A percentile compares a stretch with the other conserved stretches of the same genome.
phyloP scores from a whole-genome alignment of 2,113 vertebrate genomes.

The Hippocampus zosterae region DNA sequence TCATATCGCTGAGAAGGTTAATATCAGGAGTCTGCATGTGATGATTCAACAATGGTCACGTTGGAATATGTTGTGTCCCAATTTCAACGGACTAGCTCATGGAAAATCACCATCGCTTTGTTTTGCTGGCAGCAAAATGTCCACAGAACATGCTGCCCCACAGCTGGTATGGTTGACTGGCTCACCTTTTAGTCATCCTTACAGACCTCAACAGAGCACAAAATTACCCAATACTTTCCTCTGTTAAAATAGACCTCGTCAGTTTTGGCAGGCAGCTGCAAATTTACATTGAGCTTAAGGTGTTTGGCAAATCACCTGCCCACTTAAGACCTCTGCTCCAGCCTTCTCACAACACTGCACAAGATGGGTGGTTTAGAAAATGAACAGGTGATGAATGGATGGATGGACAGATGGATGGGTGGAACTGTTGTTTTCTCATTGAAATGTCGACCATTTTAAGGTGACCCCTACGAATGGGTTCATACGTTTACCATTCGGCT shows the following conservation, averaged over 20 bases:
- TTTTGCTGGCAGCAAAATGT: not conserved
- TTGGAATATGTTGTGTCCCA: too few relatives aligned
- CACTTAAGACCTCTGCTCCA: not conserved
- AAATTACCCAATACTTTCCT: not conserved
- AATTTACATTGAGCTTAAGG: not conserved
- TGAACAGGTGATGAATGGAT: too few relatives aligned
- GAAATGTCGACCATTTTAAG: too few relatives aligned
- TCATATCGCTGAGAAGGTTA: too few relatives aligned
- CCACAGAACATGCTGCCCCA: not conserved
- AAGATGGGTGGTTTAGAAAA: too few relatives aligned
- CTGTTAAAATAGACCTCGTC: too few relatives aligned
- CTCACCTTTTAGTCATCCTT: constrained; percentile 1
- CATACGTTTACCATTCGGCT: too few relatives aligned
- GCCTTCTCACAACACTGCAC: not conserved
- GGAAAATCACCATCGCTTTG: not conserved
- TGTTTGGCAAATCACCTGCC: not conserved
- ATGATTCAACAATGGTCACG: not conserved
- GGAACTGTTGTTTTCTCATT: too few relatives aligned
- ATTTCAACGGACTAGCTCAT: not conserved
- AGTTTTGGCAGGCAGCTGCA: too few relatives aligned
- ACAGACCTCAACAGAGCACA: not conserved
- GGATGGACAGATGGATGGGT: too few relatives aligned
- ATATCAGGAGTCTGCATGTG: not conserved
- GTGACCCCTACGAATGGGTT: too few relatives aligned
- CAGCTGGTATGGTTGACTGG: constrained; percentile 1